Conservation (phyloP, 2,113 vertebrate genomes). For the Piaya cayana region DNA sequence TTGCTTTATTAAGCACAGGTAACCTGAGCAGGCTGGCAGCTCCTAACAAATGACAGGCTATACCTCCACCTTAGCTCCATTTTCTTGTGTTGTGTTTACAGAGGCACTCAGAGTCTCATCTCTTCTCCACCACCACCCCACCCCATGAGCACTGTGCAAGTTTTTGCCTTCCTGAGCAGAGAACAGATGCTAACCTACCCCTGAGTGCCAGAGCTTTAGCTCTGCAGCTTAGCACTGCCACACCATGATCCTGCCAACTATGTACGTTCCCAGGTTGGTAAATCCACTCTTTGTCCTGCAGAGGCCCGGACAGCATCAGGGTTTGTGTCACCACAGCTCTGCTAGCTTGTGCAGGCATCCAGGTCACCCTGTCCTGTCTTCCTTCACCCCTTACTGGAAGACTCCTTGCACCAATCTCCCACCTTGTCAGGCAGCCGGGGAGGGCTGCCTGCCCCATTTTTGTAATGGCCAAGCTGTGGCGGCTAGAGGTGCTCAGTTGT, state of each 20-base stretch:
- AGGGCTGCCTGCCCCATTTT: neutral
- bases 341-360: neutral
- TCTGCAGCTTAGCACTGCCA: neutral
- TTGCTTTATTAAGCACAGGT: neutral
- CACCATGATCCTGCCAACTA: neutral
- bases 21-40: neutral
- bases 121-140: too few relatives aligned
- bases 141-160: neutral
- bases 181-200: neutral
- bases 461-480: neutral
- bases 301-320: neutral
- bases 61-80: neutral
- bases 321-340: neutral
- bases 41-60: neutral
- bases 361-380: neutral
- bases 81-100: neutral
- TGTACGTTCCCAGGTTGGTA: neutral
- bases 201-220: neutral
- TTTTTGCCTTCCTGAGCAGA: neutral
- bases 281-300: neutral
- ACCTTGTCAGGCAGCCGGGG: neutral
- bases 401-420: neutral
- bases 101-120: neutral
- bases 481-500: neutral
- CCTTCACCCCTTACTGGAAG: neutral